Percentiles rank a stretch among this genome's conserved stretches.
phyloP scores from a whole-genome alignment of 2,113 vertebrate species.

The Passer montanus region DNA sequence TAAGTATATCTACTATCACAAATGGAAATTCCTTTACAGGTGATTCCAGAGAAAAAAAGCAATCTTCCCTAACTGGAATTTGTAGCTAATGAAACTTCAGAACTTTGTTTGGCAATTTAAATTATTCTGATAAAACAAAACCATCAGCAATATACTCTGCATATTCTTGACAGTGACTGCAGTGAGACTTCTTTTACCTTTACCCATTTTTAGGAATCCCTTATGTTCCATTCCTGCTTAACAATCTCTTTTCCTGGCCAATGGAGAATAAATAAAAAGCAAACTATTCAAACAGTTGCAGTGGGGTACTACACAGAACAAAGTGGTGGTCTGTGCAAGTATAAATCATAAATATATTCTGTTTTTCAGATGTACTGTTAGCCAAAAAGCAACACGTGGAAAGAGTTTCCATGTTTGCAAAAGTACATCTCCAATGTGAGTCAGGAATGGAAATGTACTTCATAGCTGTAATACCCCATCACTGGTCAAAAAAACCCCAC shows the following conservation, averaged over 20 bases:
- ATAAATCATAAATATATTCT: conserved; percentile 13
- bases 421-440: neutral
- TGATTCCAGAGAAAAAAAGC: neutral
- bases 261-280: neutral
- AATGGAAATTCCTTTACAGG: neutral
- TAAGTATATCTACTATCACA: neutral
- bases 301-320: neutral
- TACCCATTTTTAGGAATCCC: neutral
- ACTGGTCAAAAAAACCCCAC: neutral
- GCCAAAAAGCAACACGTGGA: conserved; percentile 43
- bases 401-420: conserved; percentile 8
- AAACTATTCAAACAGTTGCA: conserved; percentile 1
- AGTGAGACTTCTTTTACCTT: neutral
- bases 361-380: neutral
- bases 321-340: neutral
- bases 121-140: neutral
- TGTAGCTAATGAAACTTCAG: neutral
- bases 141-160: neutral
- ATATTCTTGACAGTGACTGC: neutral
- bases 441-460: conserved; percentile 31
- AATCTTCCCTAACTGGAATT: neutral
- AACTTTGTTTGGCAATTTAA: neutral
- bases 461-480: neutral
- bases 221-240: neutral
- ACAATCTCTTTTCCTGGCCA: neutral